Conservation (phyloP, 2,113 vertebrate species). For the Heterochromis multidens region DNA sequence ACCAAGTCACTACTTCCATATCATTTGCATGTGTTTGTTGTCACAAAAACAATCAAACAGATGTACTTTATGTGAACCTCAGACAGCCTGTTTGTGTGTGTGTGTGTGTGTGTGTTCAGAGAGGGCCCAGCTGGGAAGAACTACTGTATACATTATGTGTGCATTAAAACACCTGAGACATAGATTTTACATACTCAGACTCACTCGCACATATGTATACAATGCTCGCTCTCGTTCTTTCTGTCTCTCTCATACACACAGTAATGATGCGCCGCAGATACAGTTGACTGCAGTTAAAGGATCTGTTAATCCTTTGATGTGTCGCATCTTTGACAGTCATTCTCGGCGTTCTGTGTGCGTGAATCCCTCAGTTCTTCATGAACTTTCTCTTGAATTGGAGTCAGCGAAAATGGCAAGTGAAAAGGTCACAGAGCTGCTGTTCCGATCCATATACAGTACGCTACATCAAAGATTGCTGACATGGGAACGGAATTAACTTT, state of each 20-base stretch:
- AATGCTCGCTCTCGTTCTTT: neutral
- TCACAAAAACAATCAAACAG: conserved; percentile 11
- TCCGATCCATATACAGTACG: conserved; percentile 4
- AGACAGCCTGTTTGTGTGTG: neutral
- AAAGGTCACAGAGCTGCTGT: conserved; percentile 49
- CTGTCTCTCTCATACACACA: neutral
- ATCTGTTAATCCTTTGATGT: conserved; percentile 29
- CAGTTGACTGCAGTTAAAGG: conserved; percentile 16
- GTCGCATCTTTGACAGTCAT: conserved; percentile 12
- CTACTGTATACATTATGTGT: conserved; percentile 35
- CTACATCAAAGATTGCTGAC: conserved; percentile 36
- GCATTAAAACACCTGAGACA: conserved; percentile 51
- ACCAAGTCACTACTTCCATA: neutral
- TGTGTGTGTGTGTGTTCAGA: conserved; percentile 14
- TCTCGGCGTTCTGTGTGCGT: neutral
- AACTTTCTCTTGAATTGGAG: conserved; percentile 26
- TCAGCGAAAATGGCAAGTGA: conserved; percentile 25
- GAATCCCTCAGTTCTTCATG: conserved; percentile 13
- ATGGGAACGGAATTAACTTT: conserved; percentile 28
- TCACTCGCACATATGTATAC: neutral
- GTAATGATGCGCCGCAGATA: neutral
- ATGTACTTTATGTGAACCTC: conserved; percentile 10
- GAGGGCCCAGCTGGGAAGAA: conserved; percentile 55
- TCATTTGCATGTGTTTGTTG: conserved; percentile 12
- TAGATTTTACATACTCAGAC: conserved; percentile 6